phyloP scores from a whole-genome alignment of 2,113 vertebrate genomes.

The Formicarius rufipectus region DNA sequence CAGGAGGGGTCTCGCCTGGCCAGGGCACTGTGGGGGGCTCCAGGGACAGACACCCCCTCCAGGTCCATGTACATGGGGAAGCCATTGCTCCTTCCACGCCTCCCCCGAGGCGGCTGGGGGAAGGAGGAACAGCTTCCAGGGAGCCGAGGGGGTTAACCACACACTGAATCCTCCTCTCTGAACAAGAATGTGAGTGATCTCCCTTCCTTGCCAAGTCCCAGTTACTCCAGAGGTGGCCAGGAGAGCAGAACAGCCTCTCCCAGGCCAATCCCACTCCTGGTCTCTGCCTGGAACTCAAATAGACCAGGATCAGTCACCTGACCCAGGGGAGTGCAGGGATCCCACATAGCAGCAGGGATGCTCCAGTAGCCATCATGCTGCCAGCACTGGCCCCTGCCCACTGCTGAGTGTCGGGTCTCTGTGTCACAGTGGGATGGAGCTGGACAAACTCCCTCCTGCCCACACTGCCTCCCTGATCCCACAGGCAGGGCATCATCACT shows the following conservation, averaged over 20 bases:
- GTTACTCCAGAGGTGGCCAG: neutral
- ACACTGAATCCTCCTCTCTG: neutral
- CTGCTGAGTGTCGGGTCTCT: neutral
- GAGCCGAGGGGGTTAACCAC: neutral
- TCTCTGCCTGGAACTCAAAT: neutral
- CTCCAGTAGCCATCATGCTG: neutral
- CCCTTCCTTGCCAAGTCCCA: neutral
- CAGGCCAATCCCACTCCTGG: neutral
- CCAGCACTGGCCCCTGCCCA: neutral
- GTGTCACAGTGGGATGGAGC: neutral
- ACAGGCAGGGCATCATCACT: accelerated
- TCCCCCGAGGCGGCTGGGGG: accelerated
- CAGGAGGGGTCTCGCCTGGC: neutral
- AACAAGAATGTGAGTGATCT: slow-evolving; percentile 1
- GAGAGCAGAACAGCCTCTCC: slow-evolving; percentile 6
- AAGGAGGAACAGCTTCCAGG: neutral
- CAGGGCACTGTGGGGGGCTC: neutral
- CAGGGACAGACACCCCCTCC: neutral
- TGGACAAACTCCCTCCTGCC: neutral
- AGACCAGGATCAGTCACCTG: neutral
- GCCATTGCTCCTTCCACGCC: neutral
- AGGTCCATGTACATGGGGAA: accelerated
- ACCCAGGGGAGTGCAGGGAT: neutral
- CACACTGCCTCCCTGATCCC: accelerated
- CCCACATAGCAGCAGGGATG: neutral